Evolutionary conservation across 2,888 invertebrate genomes (phyloP).

Genomic region (Dolichomitus sp.): DNA sequence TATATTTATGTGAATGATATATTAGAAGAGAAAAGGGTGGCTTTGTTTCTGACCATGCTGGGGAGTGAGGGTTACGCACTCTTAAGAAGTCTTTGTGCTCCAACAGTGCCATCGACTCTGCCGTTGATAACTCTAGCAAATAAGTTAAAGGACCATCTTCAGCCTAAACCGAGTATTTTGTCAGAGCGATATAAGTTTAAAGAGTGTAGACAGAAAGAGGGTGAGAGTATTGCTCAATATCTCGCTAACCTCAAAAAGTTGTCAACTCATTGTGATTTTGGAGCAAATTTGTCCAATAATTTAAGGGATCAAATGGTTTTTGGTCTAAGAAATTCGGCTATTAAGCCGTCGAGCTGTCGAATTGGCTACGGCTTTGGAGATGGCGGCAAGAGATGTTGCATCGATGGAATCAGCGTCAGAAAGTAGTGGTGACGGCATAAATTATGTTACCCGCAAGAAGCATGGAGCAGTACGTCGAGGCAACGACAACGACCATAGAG

Average conservation of each 20-base stretch:
- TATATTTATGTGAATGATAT: conserved; percentile 51
- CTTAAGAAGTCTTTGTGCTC: conserved; percentile 63
- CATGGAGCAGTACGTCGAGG: not conserved
- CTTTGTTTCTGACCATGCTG: conserved; percentile 52
- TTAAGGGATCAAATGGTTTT: conserved; percentile 61
- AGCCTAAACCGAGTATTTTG: conserved; percentile 64
- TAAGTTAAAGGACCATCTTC: conserved; percentile 62
- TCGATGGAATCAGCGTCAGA: conserved; percentile 31
- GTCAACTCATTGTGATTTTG: conserved; percentile 59
- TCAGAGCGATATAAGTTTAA: conserved; percentile 66
- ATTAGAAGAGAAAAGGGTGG: conserved; percentile 27
- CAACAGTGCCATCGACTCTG: conserved; percentile 25
- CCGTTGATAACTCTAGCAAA: not conserved
- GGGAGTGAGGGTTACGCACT: not conserved
- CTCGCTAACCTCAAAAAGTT: conserved; percentile 58
- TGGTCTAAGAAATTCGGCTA: conserved; percentile 46
- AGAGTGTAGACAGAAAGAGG: conserved; percentile 58
- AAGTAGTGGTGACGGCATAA: not conserved
- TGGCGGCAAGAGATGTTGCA: conserved; percentile 43
- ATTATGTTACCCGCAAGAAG: conserved; percentile 39
- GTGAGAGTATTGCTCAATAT: conserved; percentile 20
- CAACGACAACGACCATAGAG: conserved; percentile 46
- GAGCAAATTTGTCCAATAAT: conserved; percentile 26
- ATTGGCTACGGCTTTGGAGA: conserved; percentile 55
- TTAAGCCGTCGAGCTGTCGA: conserved; percentile 53